These are phyloP conservation scores for Hexactinellida sp. DNA, from an alignment of 37 sponge, comb jelly and placozoan genomes.

Conservation along the genomic window DNA sequence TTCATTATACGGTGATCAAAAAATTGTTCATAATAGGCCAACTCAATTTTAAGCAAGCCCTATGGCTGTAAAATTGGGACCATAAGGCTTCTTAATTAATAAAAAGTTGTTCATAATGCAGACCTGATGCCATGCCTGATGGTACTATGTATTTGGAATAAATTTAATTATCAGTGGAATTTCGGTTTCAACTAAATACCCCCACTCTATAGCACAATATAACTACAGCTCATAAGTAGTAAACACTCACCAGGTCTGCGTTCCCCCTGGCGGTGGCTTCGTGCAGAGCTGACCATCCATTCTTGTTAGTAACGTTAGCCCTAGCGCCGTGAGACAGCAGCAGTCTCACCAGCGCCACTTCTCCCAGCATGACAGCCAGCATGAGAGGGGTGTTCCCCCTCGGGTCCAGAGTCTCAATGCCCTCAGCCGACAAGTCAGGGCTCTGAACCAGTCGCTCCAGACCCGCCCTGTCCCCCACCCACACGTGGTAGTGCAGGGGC, in stretches of 20 bases:
- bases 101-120: too few relatives aligned
- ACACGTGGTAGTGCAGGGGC: slow-evolving; percentile 76
- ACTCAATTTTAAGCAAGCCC: too few relatives aligned
- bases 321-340: slow-evolving; percentile 61
- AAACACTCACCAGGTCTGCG: neutral
- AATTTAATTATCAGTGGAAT: too few relatives aligned
- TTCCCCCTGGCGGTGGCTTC: neutral
- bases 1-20: too few relatives aligned
- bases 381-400: slow-evolving; percentile 83
- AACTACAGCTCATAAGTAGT: too few relatives aligned
- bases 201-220: too few relatives aligned
- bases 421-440: neutral
- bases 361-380: slow-evolving; percentile 53
- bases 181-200: too few relatives aligned
- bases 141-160: too few relatives aligned
- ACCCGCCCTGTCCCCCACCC: slow-evolving; percentile 34
- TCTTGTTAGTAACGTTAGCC: slow-evolving; percentile 53
- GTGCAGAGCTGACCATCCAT: slow-evolving; percentile 41
- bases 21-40: too few relatives aligned
- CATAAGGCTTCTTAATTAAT: too few relatives aligned
- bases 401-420: slow-evolving; percentile 51
- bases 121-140: too few relatives aligned
- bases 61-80: too few relatives aligned
- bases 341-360: slow-evolving; percentile 29
- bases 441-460: slow-evolving; percentile 26